Conservation (phyloP, 2,888 invertebrate species). For the Noctuana brunneofusca region DNA sequence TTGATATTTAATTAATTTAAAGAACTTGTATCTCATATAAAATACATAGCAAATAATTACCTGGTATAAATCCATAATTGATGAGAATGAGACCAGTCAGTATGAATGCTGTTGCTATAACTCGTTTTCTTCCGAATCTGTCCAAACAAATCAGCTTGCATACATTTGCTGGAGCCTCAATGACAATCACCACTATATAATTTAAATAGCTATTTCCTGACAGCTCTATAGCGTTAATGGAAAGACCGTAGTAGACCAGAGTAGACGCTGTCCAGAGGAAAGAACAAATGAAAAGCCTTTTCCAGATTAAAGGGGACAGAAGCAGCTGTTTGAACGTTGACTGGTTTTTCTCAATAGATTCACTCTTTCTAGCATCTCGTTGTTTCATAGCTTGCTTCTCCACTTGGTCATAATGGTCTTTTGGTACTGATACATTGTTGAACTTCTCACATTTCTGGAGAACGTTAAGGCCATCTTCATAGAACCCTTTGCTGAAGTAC, state of each 20-base stretch:
- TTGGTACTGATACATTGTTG: constrained; percentile 80
- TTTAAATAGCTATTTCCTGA: constrained; percentile 90
- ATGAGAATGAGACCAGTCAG: constrained; percentile 85
- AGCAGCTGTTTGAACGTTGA: constrained; percentile 69
- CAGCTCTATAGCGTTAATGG: constrained; percentile 89
- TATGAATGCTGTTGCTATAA: constrained; percentile 84
- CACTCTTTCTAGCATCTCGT: constrained; percentile 67
- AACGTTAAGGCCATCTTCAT: constrained; percentile 85
- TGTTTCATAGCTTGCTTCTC: constrained; percentile 72
- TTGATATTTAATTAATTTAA: not conserved
- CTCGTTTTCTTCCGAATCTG: constrained; percentile 85
- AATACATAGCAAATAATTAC: constrained; percentile 53
- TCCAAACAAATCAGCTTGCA: constrained; percentile 85
- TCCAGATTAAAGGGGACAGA: constrained; percentile 79
- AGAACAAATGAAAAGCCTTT: constrained; percentile 85
- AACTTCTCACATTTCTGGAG: constrained; percentile 83
- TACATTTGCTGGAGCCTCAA: constrained; percentile 90
- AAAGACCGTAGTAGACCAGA: constrained; percentile 91
- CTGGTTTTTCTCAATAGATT: constrained; percentile 60
- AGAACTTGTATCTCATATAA: not conserved
- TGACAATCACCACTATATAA: constrained; percentile 85
- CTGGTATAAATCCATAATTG: constrained; percentile 84
- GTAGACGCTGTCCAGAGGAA: constrained; percentile 91
- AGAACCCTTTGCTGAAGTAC: constrained; percentile 84
- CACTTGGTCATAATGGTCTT: constrained; percentile 72